phyloP scores from a whole-genome alignment of 30 jellyfish, hydroid and myxozoan genomes.

The Aurelia coerulea region DNA sequence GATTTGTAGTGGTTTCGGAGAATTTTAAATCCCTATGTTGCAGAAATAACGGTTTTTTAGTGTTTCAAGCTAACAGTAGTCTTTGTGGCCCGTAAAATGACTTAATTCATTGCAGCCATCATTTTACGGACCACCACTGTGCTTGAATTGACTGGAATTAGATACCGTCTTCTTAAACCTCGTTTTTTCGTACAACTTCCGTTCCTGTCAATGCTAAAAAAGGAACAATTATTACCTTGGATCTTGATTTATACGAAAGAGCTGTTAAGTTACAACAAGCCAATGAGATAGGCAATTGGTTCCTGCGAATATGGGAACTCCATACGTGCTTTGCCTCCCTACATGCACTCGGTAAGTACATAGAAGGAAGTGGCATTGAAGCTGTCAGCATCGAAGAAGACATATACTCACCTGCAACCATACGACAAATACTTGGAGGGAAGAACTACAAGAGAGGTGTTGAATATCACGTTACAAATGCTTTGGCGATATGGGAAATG shows the following conservation, averaged over 20 bases:
- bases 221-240: slow-evolving; percentile 31
- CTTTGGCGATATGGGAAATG: slow-evolving; percentile 37
- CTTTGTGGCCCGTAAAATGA: too few species aligned
- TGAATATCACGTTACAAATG: slow-evolving; percentile 32
- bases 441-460: slow-evolving; percentile 35
- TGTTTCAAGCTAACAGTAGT: too few species aligned
- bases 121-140: too few species aligned
- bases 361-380: slow-evolving; percentile 29
- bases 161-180: too few species aligned
- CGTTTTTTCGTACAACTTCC: too few species aligned
- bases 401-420: slow-evolving; percentile 21
- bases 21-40: too few species aligned
- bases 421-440: slow-evolving; percentile 29
- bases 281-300: slow-evolving; percentile 12
- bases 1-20: too few species aligned
- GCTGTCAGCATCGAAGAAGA: slow-evolving; percentile 27
- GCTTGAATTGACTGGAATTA: too few species aligned
- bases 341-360: slow-evolving; percentile 25
- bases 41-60: too few species aligned
- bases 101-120: too few species aligned
- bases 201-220: too few species aligned
- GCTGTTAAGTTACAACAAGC: slow-evolving; percentile 29
- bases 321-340: slow-evolving; percentile 49
- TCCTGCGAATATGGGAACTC: slow-evolving; percentile 17
- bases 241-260: slow-evolving; percentile 36